Evolutionary conservation across 53 echinoderm and acorn worm species (phyloP), one percentile per base, ranked within the genome.

Genomic region (Echinarachnius parma): DNA sequence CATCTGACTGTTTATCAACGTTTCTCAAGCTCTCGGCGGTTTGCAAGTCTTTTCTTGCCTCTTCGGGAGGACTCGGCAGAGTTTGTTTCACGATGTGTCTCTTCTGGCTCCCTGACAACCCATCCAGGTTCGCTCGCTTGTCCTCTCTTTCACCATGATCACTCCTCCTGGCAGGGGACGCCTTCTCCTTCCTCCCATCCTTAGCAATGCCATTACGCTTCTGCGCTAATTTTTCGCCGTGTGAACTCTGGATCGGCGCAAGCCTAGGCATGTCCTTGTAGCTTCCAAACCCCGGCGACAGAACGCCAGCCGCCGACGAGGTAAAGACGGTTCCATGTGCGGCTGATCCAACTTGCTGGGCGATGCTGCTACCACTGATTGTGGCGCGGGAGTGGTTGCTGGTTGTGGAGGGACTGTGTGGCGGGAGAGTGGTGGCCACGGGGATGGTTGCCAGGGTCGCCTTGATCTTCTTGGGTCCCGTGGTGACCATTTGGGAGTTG

Each of bases 261-360:
- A 91, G 91, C 53, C 66, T 82, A 10, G 91, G 91, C 64, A 91
- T 86, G 28, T 58, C 76, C 33, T 80, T 82, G 59, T 79, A 83
- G 59, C 69, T 61, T 44, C 13, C 55, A 31, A 55, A 32, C 5
- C 61, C 61, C 59, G 16, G 16, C 13, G 4, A 10, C 52, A n/a
- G 16, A 46, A 28, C 9, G 34, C 61, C 48, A 34, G 26, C 39
- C n/a, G n/a, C n/a, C n/a, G n/a, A n/a, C 0, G 57, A 44, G 11
- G 78, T 54, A 66, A 54, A 28, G 48, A 57, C 39, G 46, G 64
- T 26, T 36, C 75, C 44, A n/a, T n/a, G n/a, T 52, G 35, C 34
- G 76, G 76, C 27, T 21, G 60, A 13, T 34, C 33, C 48, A 29
- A 25, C 19, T 42, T 52, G 47, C n/a, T n/a, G n/a, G n/a, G n/a